Evolutionary conservation across 2,888 invertebrate species (phyloP).

Genomic region (Andrena trimmerana): DNA sequence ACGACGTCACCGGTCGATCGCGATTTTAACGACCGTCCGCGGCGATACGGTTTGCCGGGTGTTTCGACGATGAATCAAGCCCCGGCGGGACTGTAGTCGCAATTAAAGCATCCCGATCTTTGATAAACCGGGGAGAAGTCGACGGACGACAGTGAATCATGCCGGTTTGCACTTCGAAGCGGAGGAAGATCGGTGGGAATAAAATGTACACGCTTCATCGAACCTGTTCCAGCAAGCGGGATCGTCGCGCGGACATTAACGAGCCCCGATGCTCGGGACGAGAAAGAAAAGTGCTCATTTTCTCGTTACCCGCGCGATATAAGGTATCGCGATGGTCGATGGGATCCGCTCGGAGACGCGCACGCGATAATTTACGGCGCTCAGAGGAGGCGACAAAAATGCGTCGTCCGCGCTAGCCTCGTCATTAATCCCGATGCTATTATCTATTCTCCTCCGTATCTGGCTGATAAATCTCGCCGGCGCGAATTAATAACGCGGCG

Average conservation of each 20-base stretch:
- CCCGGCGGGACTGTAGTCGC: too few species aligned
- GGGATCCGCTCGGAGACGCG: conserved; percentile 10
- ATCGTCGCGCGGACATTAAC: not conserved
- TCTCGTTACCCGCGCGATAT: conserved; percentile 47
- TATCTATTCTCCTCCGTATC: conserved; percentile 39
- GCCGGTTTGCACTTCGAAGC: too few species aligned
- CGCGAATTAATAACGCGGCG: conserved; percentile 57
- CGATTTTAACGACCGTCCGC: too few species aligned
- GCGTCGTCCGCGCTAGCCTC: conserved; percentile 13
- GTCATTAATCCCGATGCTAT: conserved; percentile 57
- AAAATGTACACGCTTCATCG: not conserved
- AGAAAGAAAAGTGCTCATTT: conserved; percentile 25
- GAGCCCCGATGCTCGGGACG: not conserved
- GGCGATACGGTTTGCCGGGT: too few species aligned
- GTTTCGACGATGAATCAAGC: too few species aligned
- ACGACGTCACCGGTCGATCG: not conserved
- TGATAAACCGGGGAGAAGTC: too few species aligned
- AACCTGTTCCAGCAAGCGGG: not conserved
- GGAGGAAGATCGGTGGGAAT: too few species aligned
- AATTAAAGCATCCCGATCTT: too few species aligned
- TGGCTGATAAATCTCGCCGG: conserved; percentile 56
- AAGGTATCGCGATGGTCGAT: conserved; percentile 30
- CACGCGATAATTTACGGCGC: conserved; percentile 50
- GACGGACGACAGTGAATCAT: too few species aligned
- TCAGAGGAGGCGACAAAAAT: conserved; percentile 16